Conservation (phyloP, 2,888 invertebrate genomes). For the Anaspis maculata region DNA sequence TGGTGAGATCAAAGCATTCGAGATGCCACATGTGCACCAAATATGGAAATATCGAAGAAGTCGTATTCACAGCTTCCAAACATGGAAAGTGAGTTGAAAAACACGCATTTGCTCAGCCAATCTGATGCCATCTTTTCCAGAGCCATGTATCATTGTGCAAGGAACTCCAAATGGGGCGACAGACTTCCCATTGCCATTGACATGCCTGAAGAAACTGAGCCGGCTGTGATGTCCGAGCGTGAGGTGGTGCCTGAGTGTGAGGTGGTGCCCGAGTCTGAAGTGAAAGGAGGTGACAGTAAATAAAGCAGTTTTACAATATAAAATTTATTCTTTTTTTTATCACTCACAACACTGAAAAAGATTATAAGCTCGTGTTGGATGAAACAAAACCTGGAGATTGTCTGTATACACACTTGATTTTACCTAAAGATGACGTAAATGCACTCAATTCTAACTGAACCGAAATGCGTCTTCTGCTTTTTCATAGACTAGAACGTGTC, state of each 20-base stretch:
- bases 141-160: slow-evolving; percentile 62
- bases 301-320: not conserved
- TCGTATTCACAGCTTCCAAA: slow-evolving; percentile 67
- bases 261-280: slow-evolving; percentile 33
- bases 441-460: not conserved
- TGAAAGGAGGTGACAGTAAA: slow-evolving; percentile 1
- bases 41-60: slow-evolving; percentile 64
- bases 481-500: too few species aligned
- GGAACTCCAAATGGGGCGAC: slow-evolving; percentile 72
- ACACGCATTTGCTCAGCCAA: not conserved
- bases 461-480: too few species aligned
- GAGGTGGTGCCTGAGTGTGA: too few species aligned
- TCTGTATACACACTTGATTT: too few species aligned
- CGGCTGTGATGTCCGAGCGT: too few species aligned
- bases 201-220: too few species aligned
- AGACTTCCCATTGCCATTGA: slow-evolving; percentile 65
- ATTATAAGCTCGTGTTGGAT: too few species aligned
- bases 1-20: slow-evolving; percentile 61
- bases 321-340: not conserved
- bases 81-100: slow-evolving; percentile 57
- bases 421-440: not conserved
- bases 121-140: slow-evolving; percentile 39
- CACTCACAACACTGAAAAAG: too few species aligned
- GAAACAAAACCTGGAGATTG: too few species aligned
- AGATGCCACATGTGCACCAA: slow-evolving; percentile 72